phyloP scores from a whole-genome alignment of 1,140 invertebrate species.

The Rhopalosiphum maidis region DNA sequence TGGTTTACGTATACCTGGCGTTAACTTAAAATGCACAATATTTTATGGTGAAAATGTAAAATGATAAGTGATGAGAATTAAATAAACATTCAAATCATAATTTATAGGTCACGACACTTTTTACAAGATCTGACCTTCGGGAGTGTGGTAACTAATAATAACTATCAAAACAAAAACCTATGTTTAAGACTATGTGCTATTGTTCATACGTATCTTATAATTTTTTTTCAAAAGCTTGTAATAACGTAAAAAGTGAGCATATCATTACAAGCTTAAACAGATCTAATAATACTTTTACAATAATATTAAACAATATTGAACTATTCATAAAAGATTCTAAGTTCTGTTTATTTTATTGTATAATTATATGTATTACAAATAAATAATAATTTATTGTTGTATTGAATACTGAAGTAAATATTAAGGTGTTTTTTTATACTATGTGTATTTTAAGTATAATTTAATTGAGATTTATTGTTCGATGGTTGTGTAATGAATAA shows the following conservation, averaged over 20 bases:
- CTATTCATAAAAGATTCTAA: background rate
- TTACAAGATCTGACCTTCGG: background rate
- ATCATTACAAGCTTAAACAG: background rate
- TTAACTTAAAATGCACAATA: background rate
- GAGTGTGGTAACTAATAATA: background rate
- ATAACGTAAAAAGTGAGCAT: no score
- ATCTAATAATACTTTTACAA: background rate
- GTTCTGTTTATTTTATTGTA: no score
- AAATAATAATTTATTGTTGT: no score
- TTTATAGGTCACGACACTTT: conserved; percentile 6
- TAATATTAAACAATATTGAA: background rate
- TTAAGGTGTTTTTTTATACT: background rate
- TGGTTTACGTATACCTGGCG: background rate
- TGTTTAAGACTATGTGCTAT: background rate
- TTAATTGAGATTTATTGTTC: background rate
- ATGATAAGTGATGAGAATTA: background rate
- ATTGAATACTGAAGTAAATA: background rate
- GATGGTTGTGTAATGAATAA: background rate
- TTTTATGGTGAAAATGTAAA: background rate
- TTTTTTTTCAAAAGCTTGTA: background rate
- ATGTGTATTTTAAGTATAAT: background rate
- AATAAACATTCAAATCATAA: background rate
- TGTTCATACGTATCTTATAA: background rate
- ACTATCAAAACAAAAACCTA: background rate
- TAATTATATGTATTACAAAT: no score